phyloP scores from a whole-genome alignment of 2,888 invertebrate species.

The Callosobruchus maculatus region DNA sequence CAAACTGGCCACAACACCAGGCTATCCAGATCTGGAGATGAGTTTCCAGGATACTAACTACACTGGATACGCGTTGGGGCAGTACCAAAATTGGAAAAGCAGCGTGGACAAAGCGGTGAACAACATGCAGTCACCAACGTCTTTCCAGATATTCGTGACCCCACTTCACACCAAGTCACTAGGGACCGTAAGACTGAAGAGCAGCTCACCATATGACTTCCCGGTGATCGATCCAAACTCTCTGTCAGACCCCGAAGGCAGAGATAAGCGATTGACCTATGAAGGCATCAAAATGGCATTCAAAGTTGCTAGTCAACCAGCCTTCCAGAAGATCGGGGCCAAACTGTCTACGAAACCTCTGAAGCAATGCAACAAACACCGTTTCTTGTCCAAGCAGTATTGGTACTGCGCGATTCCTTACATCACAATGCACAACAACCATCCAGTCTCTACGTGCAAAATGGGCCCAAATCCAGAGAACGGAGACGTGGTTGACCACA shows the following conservation, averaged over 20 bases:
- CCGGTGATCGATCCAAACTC: conserved; percentile 69
- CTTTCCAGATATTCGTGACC: conserved; percentile 22
- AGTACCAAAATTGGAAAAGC: conserved; percentile 7
- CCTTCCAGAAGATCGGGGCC: conserved; percentile 54
- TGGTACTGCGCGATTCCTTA: conserved; percentile 61
- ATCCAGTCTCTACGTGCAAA: conserved; percentile 15
- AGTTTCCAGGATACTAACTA: conserved; percentile 12
- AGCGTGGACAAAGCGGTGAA: conserved; percentile 3
- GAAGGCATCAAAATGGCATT: conserved; percentile 50
- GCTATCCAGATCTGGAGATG: conserved; percentile 17
- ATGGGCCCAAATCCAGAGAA: conserved; percentile 17
- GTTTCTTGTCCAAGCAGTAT: conserved; percentile 59
- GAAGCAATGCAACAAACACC: conserved; percentile 46
- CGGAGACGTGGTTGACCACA: conserved; percentile 13
- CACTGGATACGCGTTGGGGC: conserved; percentile 5
- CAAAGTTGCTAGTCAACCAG: conserved; percentile 49
- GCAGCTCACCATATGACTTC: conserved; percentile 22
- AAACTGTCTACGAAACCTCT: conserved; percentile 29
- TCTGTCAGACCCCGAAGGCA: conserved; percentile 49
- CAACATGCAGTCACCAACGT: conserved; percentile 7
- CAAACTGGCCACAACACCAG: conserved; percentile 6
- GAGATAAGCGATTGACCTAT: conserved; percentile 53
- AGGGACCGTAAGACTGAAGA: conserved; percentile 58
- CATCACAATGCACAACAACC: conserved; percentile 14
- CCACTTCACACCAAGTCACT: conserved; percentile 40